Base-by-base conservation (phyloP, 2,113 vertebrate genomes). In the Motacilla alba region DNA sequence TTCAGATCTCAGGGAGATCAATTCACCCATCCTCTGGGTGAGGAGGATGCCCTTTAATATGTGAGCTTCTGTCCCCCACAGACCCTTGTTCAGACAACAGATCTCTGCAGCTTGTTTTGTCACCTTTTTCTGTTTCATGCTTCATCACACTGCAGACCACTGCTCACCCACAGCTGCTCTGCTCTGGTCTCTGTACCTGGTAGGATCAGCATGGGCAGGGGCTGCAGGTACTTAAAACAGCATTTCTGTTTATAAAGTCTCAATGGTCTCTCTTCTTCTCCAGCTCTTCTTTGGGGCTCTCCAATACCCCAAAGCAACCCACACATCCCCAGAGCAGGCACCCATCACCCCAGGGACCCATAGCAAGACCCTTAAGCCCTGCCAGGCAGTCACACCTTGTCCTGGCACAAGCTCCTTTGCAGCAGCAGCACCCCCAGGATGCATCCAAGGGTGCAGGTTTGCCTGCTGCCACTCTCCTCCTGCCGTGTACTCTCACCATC, bases 261-360 rank as follows among this genome's bases (percentile, higher is more conserved):
- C n/a, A 15, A 8, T 20, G 27, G 62, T 23, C 15, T 16, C 39
- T 43, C 49, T 49, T n/a, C 27, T 68, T 53, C 35, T 39, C 28
- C 63, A 58, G 37, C 53, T 70, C 31, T 66, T 15, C 37, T 77
- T 39, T 33, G 39, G 50, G 37, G 33, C 22, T 53, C 17, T 30
- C 59, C 30, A 84, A 33, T 43, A 59, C 26, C n/a, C 15, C 46
- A 44, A 46, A 39, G 39, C 13, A 47, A 63, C 37, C 15, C 30
- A 27, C 0, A 0, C 0, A 1, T 15, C 23, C 10, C 3, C 37
- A 52, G 30, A 72, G 53, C 22, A 56, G 24, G n/a, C 50, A 72
- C 1, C 1, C 46, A 75, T 43, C 12, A 30, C 20, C 6, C 7
- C 37, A 28, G 11, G 11, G 37, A 75, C 44, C 74, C n/a, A n/a